Base-by-base conservation (phyloP, 2,797 vertebrate genomes). In the Acomys russatus region DNA sequence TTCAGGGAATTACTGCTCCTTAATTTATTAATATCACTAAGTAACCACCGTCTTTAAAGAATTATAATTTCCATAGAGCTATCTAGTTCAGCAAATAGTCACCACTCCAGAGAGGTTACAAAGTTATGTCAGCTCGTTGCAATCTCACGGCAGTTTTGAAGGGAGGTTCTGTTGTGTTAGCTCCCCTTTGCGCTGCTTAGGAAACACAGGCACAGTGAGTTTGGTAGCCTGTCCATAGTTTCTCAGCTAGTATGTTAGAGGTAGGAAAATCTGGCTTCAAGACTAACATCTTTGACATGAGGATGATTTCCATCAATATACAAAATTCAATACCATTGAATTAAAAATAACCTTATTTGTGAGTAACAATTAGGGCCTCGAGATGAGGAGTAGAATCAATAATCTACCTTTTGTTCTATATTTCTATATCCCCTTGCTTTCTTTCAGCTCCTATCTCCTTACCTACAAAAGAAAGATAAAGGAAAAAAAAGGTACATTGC, bases 1-100 rank as follows among this genome's bases (percentile, higher is more conserved):
- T 78, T 80, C 22, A 33, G 64, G 14, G 3, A 49, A 74, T 66
- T 66, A 33, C 56, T 70, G 49, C 35, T 30, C 74, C 77, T 76
- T 80, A 84, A 51, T 85, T 92, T 74, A 76, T 76, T 76, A 73
- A 64, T n/a, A 78, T 68, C 61, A 90, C 51, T 80, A 90, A 88
- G 44, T 70, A 92, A 63, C 12, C 14, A 70, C 10, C 90, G 0
- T 90, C 4, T 92, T 84, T 84, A 86, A 76, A 74, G 7, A 64
- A 20, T 90, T 56, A 63, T 4, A 77, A 44, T 80, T 80, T 1
- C 35, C 4, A 78, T n/a, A 87, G 73, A 76, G 28, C 54, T 88
- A 87, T n/a, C 23, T 71, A 76, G 78, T 68, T 93, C 17, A 73
- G 8, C 56, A 90, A 90, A 11, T 1, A 49, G 28, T 92, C 88